These are phyloP conservation scores for Aegypius monachus DNA, from an alignment of 2,113 vertebrate genomes.

Conservation along the genomic window DNA sequence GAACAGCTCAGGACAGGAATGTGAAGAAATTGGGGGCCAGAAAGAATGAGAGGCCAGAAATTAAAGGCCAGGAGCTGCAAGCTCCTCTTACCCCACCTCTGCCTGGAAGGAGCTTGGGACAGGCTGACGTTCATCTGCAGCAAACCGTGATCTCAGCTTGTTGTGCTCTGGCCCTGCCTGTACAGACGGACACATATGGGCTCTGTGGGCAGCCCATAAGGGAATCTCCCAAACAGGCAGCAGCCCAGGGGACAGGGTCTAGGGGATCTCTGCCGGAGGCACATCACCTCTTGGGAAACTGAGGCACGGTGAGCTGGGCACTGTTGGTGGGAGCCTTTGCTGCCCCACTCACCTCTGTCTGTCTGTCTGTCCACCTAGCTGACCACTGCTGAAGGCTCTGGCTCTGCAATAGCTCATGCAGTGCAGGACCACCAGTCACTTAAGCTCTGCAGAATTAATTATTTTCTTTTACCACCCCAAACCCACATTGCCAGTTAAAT, in stretches of 20 bases:
- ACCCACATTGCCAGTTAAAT: background rate
- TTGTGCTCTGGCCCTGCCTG: background rate
- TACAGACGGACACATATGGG: background rate
- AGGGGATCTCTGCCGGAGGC: background rate
- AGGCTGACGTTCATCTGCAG: background rate
- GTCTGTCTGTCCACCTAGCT: background rate
- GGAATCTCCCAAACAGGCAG: background rate
- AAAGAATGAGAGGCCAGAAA: background rate
- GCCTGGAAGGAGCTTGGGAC: background rate
- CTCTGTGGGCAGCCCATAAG: background rate
- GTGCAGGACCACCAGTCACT: background rate
- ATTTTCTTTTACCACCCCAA: background rate
- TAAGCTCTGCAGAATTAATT: background rate
- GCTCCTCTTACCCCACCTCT: background rate
- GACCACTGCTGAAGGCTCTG: background rate
- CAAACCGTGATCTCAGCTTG: background rate
- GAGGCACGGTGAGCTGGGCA: background rate
- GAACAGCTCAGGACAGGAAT: background rate
- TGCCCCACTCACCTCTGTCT: background rate
- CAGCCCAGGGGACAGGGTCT: background rate
- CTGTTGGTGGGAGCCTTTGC: background rate
- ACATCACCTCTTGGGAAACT: background rate
- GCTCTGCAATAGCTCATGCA: background rate
- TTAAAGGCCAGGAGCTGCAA: background rate
- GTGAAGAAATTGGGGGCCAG: background rate